A percentile compares a stretch with the other conserved stretches of the same genome.
phyloP scores from a whole-genome alignment of 2,113 vertebrate genomes.

The Podilymbus podiceps region DNA sequence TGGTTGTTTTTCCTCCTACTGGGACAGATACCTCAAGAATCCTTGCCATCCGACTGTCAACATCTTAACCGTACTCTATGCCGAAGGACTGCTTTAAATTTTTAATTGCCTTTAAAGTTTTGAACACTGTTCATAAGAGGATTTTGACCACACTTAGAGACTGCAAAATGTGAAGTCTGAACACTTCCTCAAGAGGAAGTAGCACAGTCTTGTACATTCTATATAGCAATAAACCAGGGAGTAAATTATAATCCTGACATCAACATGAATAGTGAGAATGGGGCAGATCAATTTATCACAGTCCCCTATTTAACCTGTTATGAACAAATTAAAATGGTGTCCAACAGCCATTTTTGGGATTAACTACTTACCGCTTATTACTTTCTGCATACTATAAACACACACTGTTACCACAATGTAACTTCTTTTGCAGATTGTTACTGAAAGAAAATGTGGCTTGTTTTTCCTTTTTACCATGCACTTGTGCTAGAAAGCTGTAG shows the following conservation, averaged over 20 bases:
- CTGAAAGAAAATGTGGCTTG: neutral
- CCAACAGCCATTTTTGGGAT: neutral
- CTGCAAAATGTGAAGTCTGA: neutral
- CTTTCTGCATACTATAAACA: neutral
- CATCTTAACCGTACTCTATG: neutral
- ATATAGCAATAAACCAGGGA: neutral
- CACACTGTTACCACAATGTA: neutral
- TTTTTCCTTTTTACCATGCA: neutral
- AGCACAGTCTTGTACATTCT: neutral
- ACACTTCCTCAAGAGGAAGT: neutral
- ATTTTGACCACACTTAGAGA: neutral
- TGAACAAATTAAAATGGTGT: neutral
- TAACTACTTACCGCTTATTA: neutral
- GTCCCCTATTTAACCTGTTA: neutral
- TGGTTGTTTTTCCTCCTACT: neutral
- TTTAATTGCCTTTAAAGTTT: neutral
- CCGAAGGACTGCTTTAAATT: neutral
- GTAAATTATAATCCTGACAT: neutral
- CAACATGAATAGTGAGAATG: neutral
- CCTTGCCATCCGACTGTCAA: neutral
- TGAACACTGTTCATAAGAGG: neutral
- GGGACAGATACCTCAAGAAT: neutral
- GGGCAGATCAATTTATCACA: neutral
- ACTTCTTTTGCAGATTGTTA: neutral
- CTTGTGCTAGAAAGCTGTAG: neutral